These are phyloP conservation scores for Brachyhypopomus occidentalis DNA, from an alignment of 2,113 vertebrate genomes.

Conservation along the genomic window DNA sequence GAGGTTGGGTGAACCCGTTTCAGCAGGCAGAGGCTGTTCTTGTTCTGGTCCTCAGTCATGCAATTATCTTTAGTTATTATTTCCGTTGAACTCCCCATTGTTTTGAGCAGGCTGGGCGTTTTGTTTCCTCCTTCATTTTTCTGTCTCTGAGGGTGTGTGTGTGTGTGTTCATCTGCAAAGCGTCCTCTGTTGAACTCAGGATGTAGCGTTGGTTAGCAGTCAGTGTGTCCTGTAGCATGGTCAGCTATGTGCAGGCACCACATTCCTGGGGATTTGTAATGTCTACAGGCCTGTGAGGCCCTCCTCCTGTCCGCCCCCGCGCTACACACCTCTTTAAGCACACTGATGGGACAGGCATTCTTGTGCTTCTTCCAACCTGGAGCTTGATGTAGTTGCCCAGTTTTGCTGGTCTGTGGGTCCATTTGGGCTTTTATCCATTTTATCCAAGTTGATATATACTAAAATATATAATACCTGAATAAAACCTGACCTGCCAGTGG, in stretches of 20 bases:
- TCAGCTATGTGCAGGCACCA: slow-evolving; percentile 53
- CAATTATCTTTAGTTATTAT: neutral
- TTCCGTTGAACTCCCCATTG: neutral
- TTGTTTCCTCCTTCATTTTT: neutral
- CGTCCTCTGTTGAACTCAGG: neutral
- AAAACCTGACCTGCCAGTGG: neutral
- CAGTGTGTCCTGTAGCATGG: slow-evolving; percentile 54
- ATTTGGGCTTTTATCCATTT: neutral
- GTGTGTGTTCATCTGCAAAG: neutral
- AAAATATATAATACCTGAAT: neutral
- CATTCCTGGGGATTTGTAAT: slow-evolving; percentile 65
- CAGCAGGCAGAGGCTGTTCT: neutral
- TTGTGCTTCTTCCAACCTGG: slow-evolving; percentile 2
- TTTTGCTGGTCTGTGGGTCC: neutral
- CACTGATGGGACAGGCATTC: neutral
- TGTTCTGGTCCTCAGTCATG: neutral
- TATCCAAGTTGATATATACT: too few relatives aligned
- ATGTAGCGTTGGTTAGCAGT: slow-evolving; percentile 43
- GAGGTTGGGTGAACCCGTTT: neutral
- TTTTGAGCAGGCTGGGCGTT: neutral
- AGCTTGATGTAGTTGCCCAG: neutral
- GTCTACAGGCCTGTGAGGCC: slow-evolving; percentile 48
- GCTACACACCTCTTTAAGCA: neutral
- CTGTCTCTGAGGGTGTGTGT: neutral
- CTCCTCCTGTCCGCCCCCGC: neutral